Percentiles rank a stretch among this genome's conserved stretches.
phyloP scores from a whole-genome alignment of 2,888 invertebrate species.

The Colletes collaris region DNA sequence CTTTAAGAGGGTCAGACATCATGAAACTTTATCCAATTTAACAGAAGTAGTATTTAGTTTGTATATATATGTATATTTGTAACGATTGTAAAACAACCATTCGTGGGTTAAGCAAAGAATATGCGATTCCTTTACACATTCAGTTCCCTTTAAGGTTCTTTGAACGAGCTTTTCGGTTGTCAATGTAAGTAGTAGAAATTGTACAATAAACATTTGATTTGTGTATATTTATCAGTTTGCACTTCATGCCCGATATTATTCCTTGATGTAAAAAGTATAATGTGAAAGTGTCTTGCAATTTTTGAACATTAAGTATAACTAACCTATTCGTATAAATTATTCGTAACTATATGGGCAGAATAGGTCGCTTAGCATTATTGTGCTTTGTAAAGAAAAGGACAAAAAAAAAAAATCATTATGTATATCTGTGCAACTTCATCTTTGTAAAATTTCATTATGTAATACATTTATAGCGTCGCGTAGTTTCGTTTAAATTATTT shows the following conservation, averaged over 20 bases:
- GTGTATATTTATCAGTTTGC: constrained; percentile 73
- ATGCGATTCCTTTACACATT: constrained; percentile 66
- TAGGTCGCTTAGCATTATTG: constrained; percentile 39
- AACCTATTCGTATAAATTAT: constrained; percentile 52
- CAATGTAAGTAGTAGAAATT: constrained; percentile 77
- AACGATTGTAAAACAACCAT: constrained; percentile 72
- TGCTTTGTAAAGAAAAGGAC: constrained; percentile 45
- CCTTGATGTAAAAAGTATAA: constrained; percentile 62
- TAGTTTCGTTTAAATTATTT: constrained; percentile 20
- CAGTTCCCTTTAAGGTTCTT: constrained; percentile 69
- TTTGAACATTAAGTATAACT: constrained; percentile 44
- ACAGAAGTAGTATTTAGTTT: constrained; percentile 69
- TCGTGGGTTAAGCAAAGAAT: constrained; percentile 66
- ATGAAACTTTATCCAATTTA: constrained; percentile 64
- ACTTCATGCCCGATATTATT: constrained; percentile 72
- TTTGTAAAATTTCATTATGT: constrained; percentile 36
- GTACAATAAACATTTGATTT: constrained; percentile 75
- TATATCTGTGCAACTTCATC: constrained; percentile 44
- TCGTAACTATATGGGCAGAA: constrained; percentile 52
- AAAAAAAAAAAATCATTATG: constrained; percentile 20
- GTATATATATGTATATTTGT: constrained; percentile 74
- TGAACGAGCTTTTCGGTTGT: constrained; percentile 74
- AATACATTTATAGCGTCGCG: constrained; percentile 8
- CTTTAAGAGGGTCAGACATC: constrained; percentile 48
- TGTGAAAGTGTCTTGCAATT: constrained; percentile 53